A percentile compares a stretch with the other conserved stretches of the same genome.
These are phyloP conservation scores for Peromyscus leucopus DNA, from an alignment of 2,113 vertebrate genomes.

Conservation along the genomic window DNA sequence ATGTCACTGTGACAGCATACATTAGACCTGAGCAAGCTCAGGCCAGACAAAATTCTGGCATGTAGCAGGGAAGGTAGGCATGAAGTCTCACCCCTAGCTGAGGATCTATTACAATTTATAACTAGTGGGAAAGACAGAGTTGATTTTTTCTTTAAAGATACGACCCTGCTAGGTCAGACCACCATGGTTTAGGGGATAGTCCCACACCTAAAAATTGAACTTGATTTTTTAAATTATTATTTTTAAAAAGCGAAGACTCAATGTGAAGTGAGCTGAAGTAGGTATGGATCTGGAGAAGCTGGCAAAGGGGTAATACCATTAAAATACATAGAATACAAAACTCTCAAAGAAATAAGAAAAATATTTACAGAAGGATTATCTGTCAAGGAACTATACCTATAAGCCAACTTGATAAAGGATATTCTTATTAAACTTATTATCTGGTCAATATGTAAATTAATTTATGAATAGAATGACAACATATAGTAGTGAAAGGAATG, in stretches of 20 bases:
- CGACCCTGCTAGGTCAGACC: not conserved
- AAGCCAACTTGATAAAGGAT: constrained; percentile 19
- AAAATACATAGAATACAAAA: not conserved
- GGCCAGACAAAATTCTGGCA: not conserved
- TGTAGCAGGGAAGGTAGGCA: not conserved
- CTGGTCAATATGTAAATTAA: constrained; percentile 37
- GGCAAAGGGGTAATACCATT: not conserved
- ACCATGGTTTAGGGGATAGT: not conserved
- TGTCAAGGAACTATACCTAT: not conserved
- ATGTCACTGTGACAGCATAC: not conserved
- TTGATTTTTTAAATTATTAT: no score
- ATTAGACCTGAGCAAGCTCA: not conserved
- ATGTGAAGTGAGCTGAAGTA: not conserved
- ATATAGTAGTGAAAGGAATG: constrained; percentile 9
- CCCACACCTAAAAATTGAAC: not conserved
- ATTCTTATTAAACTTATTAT: constrained; percentile 19
- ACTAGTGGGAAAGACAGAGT: no score
- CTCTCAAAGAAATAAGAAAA: not conserved
- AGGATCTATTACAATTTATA: not conserved
- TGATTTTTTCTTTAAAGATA: no score
- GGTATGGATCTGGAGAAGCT: not conserved
- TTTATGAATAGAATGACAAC: constrained; percentile 2
- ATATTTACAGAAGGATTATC: not conserved
- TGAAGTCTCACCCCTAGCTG: not conserved
- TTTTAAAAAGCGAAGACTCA: not conserved